These are phyloP conservation scores for Vireo griseus DNA, from an alignment of 2,797 vertebrate species.

Conservation along the genomic window DNA sequence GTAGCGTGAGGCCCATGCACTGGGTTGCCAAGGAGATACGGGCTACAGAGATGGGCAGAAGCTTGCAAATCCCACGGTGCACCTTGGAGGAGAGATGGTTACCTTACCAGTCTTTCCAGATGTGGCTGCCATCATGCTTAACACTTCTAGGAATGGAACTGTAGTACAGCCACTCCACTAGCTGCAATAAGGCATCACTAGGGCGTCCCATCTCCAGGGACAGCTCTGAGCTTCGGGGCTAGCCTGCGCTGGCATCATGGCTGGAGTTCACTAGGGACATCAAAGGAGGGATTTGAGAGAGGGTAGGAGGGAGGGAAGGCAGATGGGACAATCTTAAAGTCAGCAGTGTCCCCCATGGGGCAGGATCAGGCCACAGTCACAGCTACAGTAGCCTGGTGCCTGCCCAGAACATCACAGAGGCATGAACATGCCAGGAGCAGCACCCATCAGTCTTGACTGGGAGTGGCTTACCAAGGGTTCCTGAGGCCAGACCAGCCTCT, in stretches of 20 bases:
- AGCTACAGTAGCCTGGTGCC: neutral
- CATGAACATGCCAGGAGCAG: rapidly evolving
- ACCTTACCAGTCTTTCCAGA: conserved; percentile 71
- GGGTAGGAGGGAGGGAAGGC: conserved; percentile 39
- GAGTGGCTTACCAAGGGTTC: neutral
- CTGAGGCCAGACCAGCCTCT: neutral
- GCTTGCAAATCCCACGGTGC: conserved; percentile 68
- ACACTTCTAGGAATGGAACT: conserved; percentile 69
- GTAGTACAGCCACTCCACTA: conserved; percentile 68
- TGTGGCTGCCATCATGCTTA: conserved; percentile 67
- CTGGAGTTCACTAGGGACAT: conserved; percentile 71
- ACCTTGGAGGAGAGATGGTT: conserved; percentile 65
- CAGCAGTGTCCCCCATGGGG: neutral
- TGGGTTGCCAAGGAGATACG: conserved; percentile 63
- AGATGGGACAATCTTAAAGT: conserved; percentile 49
- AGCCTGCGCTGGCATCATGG: conserved; percentile 71
- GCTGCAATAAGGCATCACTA: conserved; percentile 66
- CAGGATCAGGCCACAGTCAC: neutral
- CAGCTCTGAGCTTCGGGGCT: conserved; percentile 70
- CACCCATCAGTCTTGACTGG: neutral
- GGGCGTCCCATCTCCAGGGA: conserved; percentile 60
- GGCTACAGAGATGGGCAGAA: conserved; percentile 66
- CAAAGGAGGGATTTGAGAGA: conserved; percentile 71
- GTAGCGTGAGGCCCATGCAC: conserved; percentile 74
- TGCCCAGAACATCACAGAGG: rapidly evolving